phyloP scores from a whole-genome alignment of 1,140 invertebrate genomes.

The Drosophila sucinea region DNA sequence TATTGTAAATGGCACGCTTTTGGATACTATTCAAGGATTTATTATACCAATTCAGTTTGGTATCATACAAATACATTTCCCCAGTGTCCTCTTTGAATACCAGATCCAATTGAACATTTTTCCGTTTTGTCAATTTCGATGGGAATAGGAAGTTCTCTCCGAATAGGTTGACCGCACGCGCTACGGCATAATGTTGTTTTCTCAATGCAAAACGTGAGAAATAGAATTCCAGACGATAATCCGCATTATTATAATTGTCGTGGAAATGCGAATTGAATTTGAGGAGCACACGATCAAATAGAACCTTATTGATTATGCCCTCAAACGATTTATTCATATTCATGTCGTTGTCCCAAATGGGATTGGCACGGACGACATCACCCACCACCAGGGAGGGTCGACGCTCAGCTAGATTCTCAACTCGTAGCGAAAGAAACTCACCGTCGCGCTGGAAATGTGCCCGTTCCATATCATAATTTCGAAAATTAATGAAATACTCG shows the following conservation, averaged over 20 bases:
- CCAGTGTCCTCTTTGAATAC: conserved; percentile 64
- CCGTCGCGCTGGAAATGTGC: conserved; percentile 86
- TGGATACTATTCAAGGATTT: conserved; percentile 90
- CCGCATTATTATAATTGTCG: conserved; percentile 87
- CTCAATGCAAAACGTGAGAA: conserved; percentile 85
- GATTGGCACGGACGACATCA: conserved; percentile 88
- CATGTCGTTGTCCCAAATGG: conserved; percentile 73
- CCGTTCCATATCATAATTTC: conserved; percentile 88
- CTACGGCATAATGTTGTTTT: conserved; percentile 88
- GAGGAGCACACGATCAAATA: conserved; percentile 87
- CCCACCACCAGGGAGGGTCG: conserved; percentile 93
- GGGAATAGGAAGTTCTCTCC: conserved; percentile 88
- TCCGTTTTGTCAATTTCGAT: conserved; percentile 70
- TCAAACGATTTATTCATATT: conserved; percentile 85
- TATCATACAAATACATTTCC: conserved; percentile 47
- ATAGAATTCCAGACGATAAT: conserved; percentile 86
- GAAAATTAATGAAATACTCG: conserved; percentile 86
- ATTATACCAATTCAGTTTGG: conserved; percentile 88
- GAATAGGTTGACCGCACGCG: conserved; percentile 84
- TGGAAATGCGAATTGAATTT: conserved; percentile 91
- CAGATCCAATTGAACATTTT: conserved; percentile 69
- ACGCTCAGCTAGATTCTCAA: conserved; percentile 92
- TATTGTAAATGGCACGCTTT: conserved; percentile 90
- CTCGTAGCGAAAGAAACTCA: conserved; percentile 89
- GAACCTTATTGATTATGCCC: conserved; percentile 91